phyloP scores from a whole-genome alignment of 2,888 invertebrate genomes.

The Hetaerina titia region DNA sequence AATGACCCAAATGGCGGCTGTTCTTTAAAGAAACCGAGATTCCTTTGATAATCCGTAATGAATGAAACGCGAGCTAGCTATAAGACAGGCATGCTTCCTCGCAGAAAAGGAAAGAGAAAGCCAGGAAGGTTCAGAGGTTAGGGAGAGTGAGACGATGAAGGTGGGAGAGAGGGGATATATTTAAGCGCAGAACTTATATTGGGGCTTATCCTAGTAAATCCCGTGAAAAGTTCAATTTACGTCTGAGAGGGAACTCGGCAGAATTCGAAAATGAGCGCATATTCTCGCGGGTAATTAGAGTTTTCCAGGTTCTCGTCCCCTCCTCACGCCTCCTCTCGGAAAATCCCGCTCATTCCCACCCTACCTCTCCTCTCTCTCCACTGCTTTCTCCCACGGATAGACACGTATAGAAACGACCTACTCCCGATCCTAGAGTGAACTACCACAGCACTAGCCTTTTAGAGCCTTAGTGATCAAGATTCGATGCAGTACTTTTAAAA shows the following conservation, averaged over 20 bases:
- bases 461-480: too few species aligned
- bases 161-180: neutral
- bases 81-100: neutral
- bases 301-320: neutral
- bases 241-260: neutral
- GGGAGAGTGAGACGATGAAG: neutral
- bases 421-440: too few species aligned
- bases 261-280: neutral
- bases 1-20: neutral
- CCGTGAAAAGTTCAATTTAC: constrained; percentile 21
- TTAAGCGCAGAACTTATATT: neutral
- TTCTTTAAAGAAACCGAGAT: neutral
- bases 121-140: neutral
- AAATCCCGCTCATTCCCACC: too few species aligned
- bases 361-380: neutral
- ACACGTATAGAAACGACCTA: too few species aligned
- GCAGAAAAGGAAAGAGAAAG: neutral
- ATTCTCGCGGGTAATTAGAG: constrained; percentile 26
- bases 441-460: too few species aligned
- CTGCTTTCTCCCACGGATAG: too few species aligned
- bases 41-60: neutral
- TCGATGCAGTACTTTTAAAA: too few species aligned
- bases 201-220: neutral
- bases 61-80: neutral
- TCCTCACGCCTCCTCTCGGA: too few species aligned